phyloP scores from a whole-genome alignment of 92 coral and sea anemone genomes.

The Phenganax marumi region DNA sequence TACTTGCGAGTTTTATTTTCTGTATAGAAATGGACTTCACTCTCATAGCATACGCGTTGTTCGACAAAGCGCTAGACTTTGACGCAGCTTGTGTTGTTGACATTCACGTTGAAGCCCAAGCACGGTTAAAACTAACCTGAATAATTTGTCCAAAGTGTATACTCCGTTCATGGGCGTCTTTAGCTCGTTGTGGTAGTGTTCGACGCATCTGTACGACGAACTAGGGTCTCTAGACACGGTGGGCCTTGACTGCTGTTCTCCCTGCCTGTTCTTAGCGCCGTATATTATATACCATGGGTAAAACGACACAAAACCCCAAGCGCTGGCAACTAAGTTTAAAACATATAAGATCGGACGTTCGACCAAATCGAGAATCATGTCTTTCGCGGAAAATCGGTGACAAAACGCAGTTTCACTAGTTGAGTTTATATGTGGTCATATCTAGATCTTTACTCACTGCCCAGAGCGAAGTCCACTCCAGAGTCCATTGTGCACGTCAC shows the following conservation, averaged over 20 bases:
- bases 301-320: slow-evolving; percentile 91
- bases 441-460: not conserved
- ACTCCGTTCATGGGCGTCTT: slow-evolving; percentile 80
- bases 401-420: not conserved
- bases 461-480: slow-evolving; percentile 65
- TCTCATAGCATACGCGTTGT: too few relatives aligned
- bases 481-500: slow-evolving; percentile 39
- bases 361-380: slow-evolving; percentile 79
- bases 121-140: slow-evolving; percentile 62
- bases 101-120: too few relatives aligned
- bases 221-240: slow-evolving; percentile 73
- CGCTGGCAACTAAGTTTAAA: slow-evolving; percentile 84
- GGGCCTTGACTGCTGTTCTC: slow-evolving; percentile 76
- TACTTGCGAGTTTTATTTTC: too few relatives aligned
- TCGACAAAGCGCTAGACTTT: too few relatives aligned
- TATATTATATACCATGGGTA: slow-evolving; percentile 86
- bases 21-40: too few relatives aligned
- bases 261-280: slow-evolving; percentile 76
- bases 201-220: slow-evolving; percentile 80
- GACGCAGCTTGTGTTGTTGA: too few relatives aligned
- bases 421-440: not conserved
- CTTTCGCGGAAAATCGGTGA: not conserved
- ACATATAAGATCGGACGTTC: slow-evolving; percentile 85
- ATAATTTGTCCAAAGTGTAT: slow-evolving; percentile 88
- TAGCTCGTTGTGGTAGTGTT: slow-evolving; percentile 77